Percentiles rank a stretch among this genome's conserved stretches.
Conservation (phyloP, 2,888 invertebrate genomes). For the Matsumyia berberina region DNA sequence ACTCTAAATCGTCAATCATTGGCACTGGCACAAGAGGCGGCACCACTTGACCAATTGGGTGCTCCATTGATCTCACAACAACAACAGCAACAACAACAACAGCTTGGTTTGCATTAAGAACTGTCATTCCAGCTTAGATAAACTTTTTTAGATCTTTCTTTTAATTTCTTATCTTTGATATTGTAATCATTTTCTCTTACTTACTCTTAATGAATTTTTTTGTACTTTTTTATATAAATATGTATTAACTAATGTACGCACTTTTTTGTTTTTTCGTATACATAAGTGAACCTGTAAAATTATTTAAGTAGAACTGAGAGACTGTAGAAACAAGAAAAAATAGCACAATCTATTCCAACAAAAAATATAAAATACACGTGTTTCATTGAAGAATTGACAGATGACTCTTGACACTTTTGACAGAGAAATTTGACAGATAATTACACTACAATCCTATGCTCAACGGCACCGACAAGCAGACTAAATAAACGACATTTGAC, state of each 20-base stretch:
- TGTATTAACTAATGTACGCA: constrained; percentile 30
- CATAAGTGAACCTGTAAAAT: constrained; percentile 39
- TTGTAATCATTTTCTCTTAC: constrained; percentile 71
- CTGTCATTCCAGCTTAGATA: constrained; percentile 35
- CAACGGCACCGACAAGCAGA: too few relatives aligned
- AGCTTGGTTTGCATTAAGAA: constrained; percentile 67
- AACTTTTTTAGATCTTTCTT: constrained; percentile 46
- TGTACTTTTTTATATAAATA: constrained; percentile 68
- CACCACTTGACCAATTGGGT: constrained; percentile 68
- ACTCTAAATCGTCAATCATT: constrained; percentile 59
- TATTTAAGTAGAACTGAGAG: constrained; percentile 64
- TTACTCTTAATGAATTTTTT: constrained; percentile 49
- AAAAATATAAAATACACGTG: constrained; percentile 5
- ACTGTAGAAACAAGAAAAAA: constrained; percentile 71
- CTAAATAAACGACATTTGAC: too few relatives aligned
- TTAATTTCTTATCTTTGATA: constrained; percentile 39
- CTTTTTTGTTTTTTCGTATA: constrained; percentile 11
- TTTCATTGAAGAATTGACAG: too few relatives aligned
- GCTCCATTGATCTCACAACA: constrained; percentile 73
- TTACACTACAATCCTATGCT: too few relatives aligned
- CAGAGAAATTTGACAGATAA: too few relatives aligned
- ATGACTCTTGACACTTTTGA: too few relatives aligned
- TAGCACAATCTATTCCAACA: constrained; percentile 62
- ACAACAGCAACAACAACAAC: too few relatives aligned
- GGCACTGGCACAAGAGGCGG: constrained; percentile 68